Conservation (phyloP, 2,113 vertebrate species). For the Sisor rabdophorus region DNA sequence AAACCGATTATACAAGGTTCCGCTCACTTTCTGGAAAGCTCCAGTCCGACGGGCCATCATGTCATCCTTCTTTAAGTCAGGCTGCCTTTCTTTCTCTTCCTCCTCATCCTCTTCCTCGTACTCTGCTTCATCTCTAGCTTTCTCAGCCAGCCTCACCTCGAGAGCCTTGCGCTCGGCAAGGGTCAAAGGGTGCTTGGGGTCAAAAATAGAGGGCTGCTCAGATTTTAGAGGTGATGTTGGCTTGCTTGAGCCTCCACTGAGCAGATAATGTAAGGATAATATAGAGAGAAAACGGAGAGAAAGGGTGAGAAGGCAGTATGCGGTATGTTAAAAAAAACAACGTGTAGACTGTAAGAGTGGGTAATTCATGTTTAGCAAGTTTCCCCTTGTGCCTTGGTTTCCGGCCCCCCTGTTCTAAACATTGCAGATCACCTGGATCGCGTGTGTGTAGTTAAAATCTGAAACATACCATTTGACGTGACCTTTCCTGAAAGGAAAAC, state of each 20-base stretch:
- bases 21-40: constrained; percentile 58
- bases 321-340: too few relatives aligned
- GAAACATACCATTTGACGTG: too few relatives aligned
- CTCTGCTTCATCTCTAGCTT: constrained; percentile 39
- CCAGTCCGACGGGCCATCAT: constrained; percentile 70
- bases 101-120: constrained; percentile 59
- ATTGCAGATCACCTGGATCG: too few relatives aligned
- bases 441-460: too few relatives aligned
- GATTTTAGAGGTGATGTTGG: constrained; percentile 24
- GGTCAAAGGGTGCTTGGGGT: constrained; percentile 15
- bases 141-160: constrained; percentile 60
- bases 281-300: constrained; percentile 19
- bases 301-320: constrained; percentile 1
- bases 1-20: constrained; percentile 57
- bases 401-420: too few relatives aligned
- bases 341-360: too few relatives aligned
- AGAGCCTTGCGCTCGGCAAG: constrained; percentile 48
- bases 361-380: too few relatives aligned
- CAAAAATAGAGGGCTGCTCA: constrained; percentile 25
- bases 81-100: constrained; percentile 54
- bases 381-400: too few relatives aligned
- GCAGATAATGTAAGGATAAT: constrained; percentile 20
- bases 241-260: constrained; percentile 24
- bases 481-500: too few relatives aligned
- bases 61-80: constrained; percentile 70